Conservation (phyloP, 2,797 vertebrate species). For the Tiaroga cobitis region DNA sequence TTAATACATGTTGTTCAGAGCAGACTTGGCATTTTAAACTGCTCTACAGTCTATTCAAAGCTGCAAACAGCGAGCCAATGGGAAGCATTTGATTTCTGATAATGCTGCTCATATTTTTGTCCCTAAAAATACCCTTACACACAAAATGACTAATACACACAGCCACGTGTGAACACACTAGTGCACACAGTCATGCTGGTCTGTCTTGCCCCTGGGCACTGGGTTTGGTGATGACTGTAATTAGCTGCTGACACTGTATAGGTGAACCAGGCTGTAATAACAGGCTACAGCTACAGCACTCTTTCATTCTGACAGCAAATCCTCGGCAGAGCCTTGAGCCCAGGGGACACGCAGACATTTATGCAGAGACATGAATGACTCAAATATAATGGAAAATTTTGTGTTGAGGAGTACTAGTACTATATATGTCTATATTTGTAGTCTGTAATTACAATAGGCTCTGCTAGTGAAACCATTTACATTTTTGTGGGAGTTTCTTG, state of each 20-base stretch:
- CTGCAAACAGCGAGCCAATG: slow-evolving; percentile 11
- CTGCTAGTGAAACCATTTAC: slow-evolving; percentile 5
- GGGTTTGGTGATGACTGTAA: slow-evolving; percentile 64
- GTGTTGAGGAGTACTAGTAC: background rate
- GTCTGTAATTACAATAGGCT: slow-evolving; percentile 18
- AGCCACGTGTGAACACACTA: slow-evolving; percentile 12
- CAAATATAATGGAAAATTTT: slow-evolving; percentile 32
- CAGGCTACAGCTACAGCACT: slow-evolving; percentile 53
- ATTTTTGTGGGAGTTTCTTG: background rate
- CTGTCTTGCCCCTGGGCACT: slow-evolving; percentile 58
- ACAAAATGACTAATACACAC: slow-evolving; percentile 15
- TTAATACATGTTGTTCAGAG: slow-evolving; percentile 11
- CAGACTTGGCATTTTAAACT: slow-evolving; percentile 31
- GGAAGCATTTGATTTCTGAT: slow-evolving; percentile 15
- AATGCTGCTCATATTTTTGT: slow-evolving; percentile 33
- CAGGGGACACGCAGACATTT: slow-evolving; percentile 47
- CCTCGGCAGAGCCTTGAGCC: slow-evolving; percentile 23
- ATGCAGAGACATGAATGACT: slow-evolving; percentile 35
- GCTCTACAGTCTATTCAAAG: slow-evolving; percentile 3
- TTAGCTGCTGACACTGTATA: slow-evolving; percentile 60
- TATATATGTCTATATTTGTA: slow-evolving; percentile 7
- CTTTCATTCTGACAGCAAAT: slow-evolving; percentile 48
- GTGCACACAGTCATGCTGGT: slow-evolving; percentile 53
- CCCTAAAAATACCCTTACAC: slow-evolving; percentile 19
- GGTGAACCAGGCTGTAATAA: slow-evolving; percentile 60